Conservation (phyloP, 2,113 vertebrate species). For the Megaceryle torquata region DNA sequence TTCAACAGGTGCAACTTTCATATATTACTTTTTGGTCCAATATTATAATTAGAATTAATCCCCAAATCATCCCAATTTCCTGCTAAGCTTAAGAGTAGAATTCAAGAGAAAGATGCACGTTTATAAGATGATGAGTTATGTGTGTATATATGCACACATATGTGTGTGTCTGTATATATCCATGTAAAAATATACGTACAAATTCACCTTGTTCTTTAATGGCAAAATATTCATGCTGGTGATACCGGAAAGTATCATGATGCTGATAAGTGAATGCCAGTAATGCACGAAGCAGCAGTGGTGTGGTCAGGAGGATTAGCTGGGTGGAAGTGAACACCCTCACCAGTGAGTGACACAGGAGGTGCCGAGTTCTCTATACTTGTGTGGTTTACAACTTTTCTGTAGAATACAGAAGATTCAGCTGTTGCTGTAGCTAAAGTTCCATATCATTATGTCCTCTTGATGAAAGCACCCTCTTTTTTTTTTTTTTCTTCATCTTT, state of each 20-base stretch:
- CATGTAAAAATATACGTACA: background rate
- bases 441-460: background rate
- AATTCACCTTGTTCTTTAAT: background rate
- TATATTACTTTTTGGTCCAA: background rate
- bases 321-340: background rate
- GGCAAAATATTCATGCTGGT: background rate
- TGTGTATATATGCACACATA: background rate
- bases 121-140: background rate
- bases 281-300: rapidly evolving
- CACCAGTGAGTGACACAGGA: rapidly evolving
- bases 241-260: rapidly evolving
- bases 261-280: background rate
- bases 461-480: background rate
- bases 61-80: background rate
- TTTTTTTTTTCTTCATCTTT: background rate
- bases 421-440: background rate
- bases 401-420: background rate
- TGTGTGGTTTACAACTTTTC: background rate
- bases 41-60: background rate
- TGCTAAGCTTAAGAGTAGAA: background rate
- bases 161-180: background rate
- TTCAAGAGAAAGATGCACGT: background rate
- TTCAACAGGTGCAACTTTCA: background rate
- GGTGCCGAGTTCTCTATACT: rapidly evolving
- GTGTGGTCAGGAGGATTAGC: rapidly evolving